These are phyloP conservation scores for Eonycteris spelaea DNA, from an alignment of 2,113 vertebrate species.

Conservation along the genomic window DNA sequence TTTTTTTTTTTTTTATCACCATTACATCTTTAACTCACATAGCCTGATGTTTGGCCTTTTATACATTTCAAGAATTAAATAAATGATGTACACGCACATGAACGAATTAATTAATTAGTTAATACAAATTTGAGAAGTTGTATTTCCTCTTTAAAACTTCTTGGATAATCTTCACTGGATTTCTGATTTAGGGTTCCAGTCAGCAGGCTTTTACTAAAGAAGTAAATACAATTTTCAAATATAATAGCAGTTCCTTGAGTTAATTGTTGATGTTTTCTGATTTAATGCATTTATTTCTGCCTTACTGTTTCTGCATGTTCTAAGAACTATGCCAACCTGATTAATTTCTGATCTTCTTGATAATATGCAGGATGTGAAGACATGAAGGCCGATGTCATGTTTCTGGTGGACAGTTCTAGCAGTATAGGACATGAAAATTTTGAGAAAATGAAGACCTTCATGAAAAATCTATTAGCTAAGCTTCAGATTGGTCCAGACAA, in stretches of 20 bases:
- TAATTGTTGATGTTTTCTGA: conserved; percentile 5
- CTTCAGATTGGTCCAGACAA: conserved; percentile 53
- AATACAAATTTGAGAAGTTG: not conserved
- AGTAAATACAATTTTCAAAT: not conserved
- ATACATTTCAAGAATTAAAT: not conserved
- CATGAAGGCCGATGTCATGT: conserved; percentile 75
- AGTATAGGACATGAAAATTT: conserved; percentile 64
- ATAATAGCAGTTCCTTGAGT: not conserved
- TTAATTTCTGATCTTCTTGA: not conserved
- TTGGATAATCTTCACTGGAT: not conserved
- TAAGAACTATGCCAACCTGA: not conserved
- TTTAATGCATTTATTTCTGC: not conserved
- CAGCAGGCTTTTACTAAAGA: not conserved
- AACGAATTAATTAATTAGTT: not conserved
- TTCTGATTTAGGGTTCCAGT: not conserved
- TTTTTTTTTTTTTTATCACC: not conserved
- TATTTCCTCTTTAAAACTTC: not conserved
- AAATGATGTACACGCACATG: not conserved
- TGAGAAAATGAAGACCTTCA: conserved; percentile 71
- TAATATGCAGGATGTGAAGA: conserved; percentile 68
- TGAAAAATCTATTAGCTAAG: conserved; percentile 65
- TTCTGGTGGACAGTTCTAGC: conserved; percentile 77
- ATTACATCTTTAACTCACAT: not conserved
- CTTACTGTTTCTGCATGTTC: not conserved
- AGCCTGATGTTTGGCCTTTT: not conserved